Evolutionary conservation across 2,888 invertebrate genomes (phyloP).

Genomic region (Cheilosia vulpina): DNA sequence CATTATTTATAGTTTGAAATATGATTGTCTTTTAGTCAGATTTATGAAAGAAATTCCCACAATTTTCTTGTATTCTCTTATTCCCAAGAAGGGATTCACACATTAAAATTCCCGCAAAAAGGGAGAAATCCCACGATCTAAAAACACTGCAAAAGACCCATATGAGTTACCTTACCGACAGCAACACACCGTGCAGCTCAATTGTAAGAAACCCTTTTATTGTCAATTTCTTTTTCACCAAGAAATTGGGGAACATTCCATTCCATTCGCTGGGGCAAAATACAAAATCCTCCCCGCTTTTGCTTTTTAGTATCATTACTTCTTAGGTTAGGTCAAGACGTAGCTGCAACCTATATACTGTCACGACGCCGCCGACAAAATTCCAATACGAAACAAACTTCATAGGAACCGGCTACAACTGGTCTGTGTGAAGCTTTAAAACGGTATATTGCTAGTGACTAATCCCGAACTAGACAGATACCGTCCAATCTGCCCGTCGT

Average conservation of each 20-base stretch:
- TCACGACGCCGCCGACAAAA: slow-evolving; percentile 28
- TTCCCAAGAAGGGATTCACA: no score
- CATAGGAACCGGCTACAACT: slow-evolving; percentile 42
- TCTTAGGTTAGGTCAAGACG: slow-evolving; percentile 66
- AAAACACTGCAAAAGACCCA: neutral
- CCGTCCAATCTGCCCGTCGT: neutral
- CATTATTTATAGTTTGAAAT: no score
- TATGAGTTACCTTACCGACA: slow-evolving; percentile 21
- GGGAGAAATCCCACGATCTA: no score
- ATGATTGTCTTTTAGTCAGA: no score
- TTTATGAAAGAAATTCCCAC: no score
- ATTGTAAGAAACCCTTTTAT: slow-evolving; percentile 1
- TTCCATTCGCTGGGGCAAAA: slow-evolving; percentile 13
- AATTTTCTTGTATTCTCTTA: no score
- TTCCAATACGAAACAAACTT: slow-evolving; percentile 16
- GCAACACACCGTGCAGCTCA: slow-evolving; percentile 5
- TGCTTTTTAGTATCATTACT: slow-evolving; percentile 18
- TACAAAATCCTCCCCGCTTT: slow-evolving; percentile 16
- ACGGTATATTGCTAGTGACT: slow-evolving; percentile 36
- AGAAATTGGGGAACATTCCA: slow-evolving; percentile 10
- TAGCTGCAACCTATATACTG: neutral
- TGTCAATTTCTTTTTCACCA: neutral
- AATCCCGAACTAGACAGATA: slow-evolving; percentile 58
- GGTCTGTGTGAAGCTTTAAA: slow-evolving; percentile 5
- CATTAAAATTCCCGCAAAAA: no score